phyloP scores from a whole-genome alignment of 2,797 vertebrate genomes.

The Sebastiscus albofasciatus region DNA sequence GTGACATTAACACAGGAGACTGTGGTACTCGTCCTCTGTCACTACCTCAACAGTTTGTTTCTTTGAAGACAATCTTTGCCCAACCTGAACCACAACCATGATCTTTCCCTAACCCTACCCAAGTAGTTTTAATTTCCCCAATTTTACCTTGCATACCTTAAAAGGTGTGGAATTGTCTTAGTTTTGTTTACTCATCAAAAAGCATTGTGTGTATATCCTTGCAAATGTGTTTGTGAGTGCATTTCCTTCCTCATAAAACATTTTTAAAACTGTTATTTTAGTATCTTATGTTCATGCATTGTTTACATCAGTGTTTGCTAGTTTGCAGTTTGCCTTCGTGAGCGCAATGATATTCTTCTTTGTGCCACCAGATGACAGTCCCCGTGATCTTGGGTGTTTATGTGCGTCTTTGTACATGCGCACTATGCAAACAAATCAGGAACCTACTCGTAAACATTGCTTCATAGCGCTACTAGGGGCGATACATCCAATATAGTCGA shows the following conservation, averaged over 20 bases:
- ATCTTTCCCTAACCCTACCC: not conserved
- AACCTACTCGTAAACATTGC: no score
- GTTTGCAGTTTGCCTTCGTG: not conserved
- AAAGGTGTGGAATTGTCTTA: not conserved
- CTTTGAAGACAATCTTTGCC: not conserved
- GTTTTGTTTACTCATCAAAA: not conserved
- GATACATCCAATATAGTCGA: no score
- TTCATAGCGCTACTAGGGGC: not conserved
- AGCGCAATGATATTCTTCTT: no score
- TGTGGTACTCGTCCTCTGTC: not conserved
- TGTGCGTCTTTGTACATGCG: not conserved
- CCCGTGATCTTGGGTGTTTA: not conserved
- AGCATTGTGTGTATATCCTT: no score
- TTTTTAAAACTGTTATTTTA: no score
- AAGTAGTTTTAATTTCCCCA: not conserved
- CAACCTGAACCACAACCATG: not conserved
- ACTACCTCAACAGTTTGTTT: not conserved
- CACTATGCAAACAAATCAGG: not conserved
- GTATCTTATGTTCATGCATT: no score
- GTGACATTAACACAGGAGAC: not conserved
- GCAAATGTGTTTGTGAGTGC: no score
- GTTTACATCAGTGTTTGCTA: not conserved
- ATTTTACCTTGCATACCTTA: not conserved
- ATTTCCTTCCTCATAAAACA: no score
- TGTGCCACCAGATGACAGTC: no score